phyloP scores from a whole-genome alignment of 2,797 vertebrate species.

The Ibycter americanus region DNA sequence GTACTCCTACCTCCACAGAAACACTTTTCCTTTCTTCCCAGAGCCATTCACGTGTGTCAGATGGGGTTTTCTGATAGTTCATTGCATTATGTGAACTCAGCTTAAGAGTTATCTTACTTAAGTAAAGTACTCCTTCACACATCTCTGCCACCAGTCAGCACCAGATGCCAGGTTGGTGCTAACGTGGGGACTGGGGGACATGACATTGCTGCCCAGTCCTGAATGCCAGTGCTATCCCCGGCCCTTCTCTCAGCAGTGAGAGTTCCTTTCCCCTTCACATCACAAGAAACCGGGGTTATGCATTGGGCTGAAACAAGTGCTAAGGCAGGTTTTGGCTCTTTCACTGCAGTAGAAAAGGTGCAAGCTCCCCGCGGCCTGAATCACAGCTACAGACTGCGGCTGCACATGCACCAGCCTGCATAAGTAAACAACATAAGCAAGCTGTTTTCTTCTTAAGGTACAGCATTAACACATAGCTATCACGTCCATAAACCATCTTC shows the following conservation, averaged over 20 bases:
- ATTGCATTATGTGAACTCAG: not conserved
- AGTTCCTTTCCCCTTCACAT: no score
- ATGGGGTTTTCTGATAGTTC: not conserved
- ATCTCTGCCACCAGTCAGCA: no score
- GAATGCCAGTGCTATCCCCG: fast-evolving
- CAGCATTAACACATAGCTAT: not conserved
- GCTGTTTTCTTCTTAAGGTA: no score
- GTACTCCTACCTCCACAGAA: not conserved
- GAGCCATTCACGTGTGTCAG: not conserved
- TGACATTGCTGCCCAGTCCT: not conserved
- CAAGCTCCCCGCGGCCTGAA: not conserved
- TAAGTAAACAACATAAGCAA: fast-evolving
- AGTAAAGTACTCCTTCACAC: no score
- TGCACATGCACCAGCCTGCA: not conserved
- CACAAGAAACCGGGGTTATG: no score
- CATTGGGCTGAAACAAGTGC: not conserved
- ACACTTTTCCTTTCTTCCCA: not conserved
- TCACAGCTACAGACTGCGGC: fast-evolving
- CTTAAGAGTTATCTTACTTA: not conserved
- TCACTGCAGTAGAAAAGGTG: not conserved
- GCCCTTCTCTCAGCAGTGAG: not conserved
- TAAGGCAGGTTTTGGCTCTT: not conserved
- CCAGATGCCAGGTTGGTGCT: not conserved
- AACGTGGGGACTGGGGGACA: not conserved
- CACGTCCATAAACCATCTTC: not conserved